Base-by-base conservation (phyloP, 2,797 vertebrate species). In the Thalassophryne amazonica region DNA sequence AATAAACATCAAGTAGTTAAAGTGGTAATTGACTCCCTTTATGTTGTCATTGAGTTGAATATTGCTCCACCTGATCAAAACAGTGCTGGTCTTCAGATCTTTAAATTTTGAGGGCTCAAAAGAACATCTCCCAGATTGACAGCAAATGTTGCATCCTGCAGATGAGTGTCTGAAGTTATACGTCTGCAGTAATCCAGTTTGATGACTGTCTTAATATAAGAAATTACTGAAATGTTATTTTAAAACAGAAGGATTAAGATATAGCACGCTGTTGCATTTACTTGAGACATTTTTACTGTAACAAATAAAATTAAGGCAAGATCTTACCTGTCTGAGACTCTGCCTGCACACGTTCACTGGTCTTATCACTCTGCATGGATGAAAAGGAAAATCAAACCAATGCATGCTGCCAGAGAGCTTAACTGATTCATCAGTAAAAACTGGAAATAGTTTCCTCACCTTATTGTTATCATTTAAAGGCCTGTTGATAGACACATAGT, bases 401-500 rank as follows among this genome's bases (percentile, higher is more conserved):
- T 30, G 62, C 19, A 51, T 48, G 2, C 16, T 35, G 47, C 33
- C 17, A 46, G 39, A 17, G 33, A 17, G 2, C 6, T 34, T 7
- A 5, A 45, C 6, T 48, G 9, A 19, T 45, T 17, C 11, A 40
- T 20, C 12, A 21, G 34, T 13, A 60, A 6, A 55, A 72, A 53
- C 11, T 35, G 4, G 9, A 43, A 49, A 41, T 20, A 23, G 18
- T 63, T 57, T n/a, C n/a, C 60, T 70, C 88, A 98, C 97, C 95
- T 96, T 97, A 90, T 90, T 95, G 91, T 89, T 95, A 90, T 95
- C 93, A 80, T 89, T 94, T 92, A 92, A 96, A 86, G 93, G 91
- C 89, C 92, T 92, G 91, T 94, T 95, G 91, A 98, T 93, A 79
- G 95, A 99, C 95, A 98, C 97, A 95, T 97, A 99, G 95, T 99